Evolutionary conservation across 2,888 invertebrate genomes (phyloP).

Genomic region (Bruchidius siliquastri): DNA sequence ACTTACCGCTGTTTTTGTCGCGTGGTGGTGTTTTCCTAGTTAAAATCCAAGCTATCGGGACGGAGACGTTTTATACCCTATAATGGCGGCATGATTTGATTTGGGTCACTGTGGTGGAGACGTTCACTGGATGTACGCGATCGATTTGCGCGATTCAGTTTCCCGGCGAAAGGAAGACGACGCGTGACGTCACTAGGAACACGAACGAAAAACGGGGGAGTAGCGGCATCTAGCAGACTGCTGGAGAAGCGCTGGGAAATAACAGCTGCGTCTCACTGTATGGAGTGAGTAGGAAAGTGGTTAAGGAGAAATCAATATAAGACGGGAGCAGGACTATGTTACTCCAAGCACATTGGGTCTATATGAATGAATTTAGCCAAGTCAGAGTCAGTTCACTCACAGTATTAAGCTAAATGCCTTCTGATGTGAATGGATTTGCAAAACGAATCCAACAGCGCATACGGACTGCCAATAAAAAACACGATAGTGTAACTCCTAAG

Average conservation of each 20-base stretch:
- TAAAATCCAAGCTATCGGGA: slow-evolving; percentile 26
- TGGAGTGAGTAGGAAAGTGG: background rate
- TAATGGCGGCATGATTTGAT: slow-evolving; percentile 45
- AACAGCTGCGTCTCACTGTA: background rate
- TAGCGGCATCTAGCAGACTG: slow-evolving; percentile 9
- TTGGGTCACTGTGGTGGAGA: slow-evolving; percentile 38
- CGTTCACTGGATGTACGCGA: slow-evolving; percentile 9
- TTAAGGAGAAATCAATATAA: background rate
- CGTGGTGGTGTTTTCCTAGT: background rate
- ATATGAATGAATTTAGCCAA: no score
- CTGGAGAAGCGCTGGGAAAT: background rate
- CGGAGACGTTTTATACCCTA: slow-evolving; percentile 42
- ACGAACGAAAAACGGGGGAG: slow-evolving; percentile 6
- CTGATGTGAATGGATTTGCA: no score
- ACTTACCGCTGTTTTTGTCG: background rate
- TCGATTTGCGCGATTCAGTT: slow-evolving; percentile 42
- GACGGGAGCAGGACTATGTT: background rate
- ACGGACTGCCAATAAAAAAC: no score
- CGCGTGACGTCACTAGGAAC: slow-evolving; percentile 24
- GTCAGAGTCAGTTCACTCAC: no score
- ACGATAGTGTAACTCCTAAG: no score
- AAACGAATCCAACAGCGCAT: no score
- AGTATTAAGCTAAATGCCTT: no score
- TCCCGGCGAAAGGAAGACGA: slow-evolving; percentile 26
- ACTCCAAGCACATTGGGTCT: no score